These are phyloP conservation scores for Apis dorsata DNA, from an alignment of 1,140 invertebrate species.

Conservation along the genomic window DNA sequence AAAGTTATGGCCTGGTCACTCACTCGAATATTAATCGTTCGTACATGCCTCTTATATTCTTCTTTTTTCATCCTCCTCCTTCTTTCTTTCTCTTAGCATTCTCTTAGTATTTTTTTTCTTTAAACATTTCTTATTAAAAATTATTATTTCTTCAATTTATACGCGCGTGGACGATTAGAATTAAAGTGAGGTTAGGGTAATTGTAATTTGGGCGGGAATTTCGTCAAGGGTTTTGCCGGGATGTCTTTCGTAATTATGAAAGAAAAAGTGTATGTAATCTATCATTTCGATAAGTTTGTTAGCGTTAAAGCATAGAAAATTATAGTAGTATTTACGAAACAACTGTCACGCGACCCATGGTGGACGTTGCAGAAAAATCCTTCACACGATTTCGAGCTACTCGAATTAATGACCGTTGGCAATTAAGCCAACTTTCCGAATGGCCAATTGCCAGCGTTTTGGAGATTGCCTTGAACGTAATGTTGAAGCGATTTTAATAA, in stretches of 20 bases:
- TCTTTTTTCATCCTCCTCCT: not conserved
- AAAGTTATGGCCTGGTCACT: constrained; percentile 11
- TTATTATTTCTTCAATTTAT: not conserved
- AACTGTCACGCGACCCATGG: not conserved
- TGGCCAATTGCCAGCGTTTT: not conserved
- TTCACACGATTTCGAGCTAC: constrained; percentile 10
- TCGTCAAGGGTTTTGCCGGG: no score
- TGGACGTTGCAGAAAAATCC: not conserved
- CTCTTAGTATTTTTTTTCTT: not conserved
- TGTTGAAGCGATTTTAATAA: not conserved
- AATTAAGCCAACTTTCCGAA: not conserved
- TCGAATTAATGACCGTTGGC: not conserved
- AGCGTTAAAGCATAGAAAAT: not conserved
- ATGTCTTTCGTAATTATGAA: no score
- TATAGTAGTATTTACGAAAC: not conserved
- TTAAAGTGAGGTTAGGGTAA: no score
- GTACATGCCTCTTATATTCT: not conserved
- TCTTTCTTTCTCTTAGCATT: not conserved
- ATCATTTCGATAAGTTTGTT: no score
- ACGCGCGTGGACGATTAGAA: no score
- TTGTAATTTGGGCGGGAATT: no score
- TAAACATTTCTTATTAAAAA: no score
- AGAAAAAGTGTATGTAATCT: no score
- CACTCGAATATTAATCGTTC: constrained; percentile 44
- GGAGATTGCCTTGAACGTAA: not conserved